Evolutionary conservation across 2,113 vertebrate genomes (phyloP).

Genomic region (Aepyceros melampus): DNA sequence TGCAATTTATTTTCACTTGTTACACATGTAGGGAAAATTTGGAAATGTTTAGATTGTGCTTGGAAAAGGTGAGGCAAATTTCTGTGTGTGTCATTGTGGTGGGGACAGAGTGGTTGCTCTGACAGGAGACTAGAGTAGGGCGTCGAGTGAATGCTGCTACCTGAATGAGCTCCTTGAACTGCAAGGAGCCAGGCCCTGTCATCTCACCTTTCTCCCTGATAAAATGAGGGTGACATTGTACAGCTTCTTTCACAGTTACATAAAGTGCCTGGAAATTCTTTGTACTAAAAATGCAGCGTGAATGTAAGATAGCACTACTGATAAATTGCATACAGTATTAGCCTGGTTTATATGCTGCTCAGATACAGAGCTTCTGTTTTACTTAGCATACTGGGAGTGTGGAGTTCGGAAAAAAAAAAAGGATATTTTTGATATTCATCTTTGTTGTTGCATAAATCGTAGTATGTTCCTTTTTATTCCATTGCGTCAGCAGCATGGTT

Average conservation of each 20-base stretch:
- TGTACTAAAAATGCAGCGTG: background rate
- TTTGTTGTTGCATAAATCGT: background rate
- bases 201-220: background rate
- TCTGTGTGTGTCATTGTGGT: accelerated
- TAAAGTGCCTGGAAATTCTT: background rate
- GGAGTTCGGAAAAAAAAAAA: background rate
- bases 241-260: background rate
- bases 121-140: too few relatives aligned
- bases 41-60: background rate
- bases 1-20: background rate
- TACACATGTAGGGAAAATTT: background rate
- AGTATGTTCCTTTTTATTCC: background rate
- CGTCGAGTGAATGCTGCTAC: accelerated
- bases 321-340: accelerated
- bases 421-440: background rate
- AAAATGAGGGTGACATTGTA: background rate
- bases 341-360: background rate
- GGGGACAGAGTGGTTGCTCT: background rate
- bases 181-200: background rate
- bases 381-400: accelerated
- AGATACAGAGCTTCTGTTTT: background rate
- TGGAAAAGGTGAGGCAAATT: background rate
- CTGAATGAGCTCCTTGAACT: accelerated
- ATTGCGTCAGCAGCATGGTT: background rate
- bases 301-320: background rate